Evolutionary conservation across 2,113 vertebrate species (phyloP).

Genomic region (Antennarius striatus): DNA sequence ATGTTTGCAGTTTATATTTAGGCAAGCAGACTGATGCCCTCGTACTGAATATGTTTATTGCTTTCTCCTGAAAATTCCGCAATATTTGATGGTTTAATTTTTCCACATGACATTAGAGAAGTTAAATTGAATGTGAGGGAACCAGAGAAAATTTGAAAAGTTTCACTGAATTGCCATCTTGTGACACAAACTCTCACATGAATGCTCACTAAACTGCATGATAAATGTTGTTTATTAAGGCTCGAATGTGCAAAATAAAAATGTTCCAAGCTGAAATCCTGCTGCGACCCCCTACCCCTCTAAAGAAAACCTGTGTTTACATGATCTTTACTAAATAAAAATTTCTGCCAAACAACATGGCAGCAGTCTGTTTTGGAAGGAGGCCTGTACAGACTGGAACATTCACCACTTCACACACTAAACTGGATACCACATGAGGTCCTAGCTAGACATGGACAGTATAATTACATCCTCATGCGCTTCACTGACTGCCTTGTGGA

Average conservation of each 20-base stretch:
- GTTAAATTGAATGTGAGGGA: slow-evolving; percentile 29
- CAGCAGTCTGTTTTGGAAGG: slow-evolving; percentile 42
- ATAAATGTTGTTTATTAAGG: slow-evolving; percentile 23
- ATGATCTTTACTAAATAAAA: slow-evolving; percentile 41
- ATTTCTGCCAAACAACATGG: slow-evolving; percentile 48
- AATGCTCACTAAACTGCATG: slow-evolving; percentile 1
- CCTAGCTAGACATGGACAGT: slow-evolving; percentile 39
- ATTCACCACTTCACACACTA: slow-evolving; percentile 14
- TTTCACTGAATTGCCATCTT: background rate
- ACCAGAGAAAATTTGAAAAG: slow-evolving; percentile 4
- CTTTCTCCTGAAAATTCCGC: slow-evolving; percentile 1
- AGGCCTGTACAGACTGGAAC: slow-evolving; percentile 41
- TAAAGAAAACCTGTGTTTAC: slow-evolving; percentile 26
- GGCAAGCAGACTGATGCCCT: slow-evolving; percentile 8
- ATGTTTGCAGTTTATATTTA: slow-evolving; percentile 13
- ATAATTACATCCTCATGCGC: slow-evolving; percentile 49
- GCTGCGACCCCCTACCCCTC: slow-evolving; percentile 21
- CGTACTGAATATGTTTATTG: slow-evolving; percentile 17
- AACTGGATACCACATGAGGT: slow-evolving; percentile 31
- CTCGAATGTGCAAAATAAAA: slow-evolving; percentile 22
- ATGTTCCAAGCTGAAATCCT: slow-evolving; percentile 29
- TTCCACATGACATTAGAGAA: background rate
- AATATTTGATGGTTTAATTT: background rate
- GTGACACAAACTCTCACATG: background rate
- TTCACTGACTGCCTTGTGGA: slow-evolving; percentile 52